phyloP scores from a whole-genome alignment of 2,797 vertebrate species.

The Hybognathus amarus region DNA sequence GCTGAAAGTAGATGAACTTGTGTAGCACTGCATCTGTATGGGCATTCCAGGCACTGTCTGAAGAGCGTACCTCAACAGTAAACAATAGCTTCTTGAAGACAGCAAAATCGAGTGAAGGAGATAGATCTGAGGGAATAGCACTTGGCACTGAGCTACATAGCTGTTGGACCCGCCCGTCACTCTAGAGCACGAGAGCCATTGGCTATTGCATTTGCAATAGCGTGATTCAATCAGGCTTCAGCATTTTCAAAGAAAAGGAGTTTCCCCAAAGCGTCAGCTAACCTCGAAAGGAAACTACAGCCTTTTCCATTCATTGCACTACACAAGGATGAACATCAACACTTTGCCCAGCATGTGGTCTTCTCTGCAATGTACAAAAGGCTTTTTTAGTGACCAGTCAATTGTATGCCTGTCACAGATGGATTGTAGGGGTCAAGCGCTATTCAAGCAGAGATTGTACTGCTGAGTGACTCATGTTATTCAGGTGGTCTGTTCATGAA shows the following conservation, averaged over 20 bases:
- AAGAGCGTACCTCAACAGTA: not conserved
- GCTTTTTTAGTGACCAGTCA: conserved; percentile 34
- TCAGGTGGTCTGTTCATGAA: conserved; percentile 33
- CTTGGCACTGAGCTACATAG: not conserved
- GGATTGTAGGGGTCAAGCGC: conserved; percentile 37
- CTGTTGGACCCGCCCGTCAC: too few relatives aligned
- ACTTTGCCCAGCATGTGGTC: conserved; percentile 12
- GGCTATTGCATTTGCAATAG: too few relatives aligned
- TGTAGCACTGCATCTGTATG: not conserved
- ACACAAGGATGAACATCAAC: conserved; percentile 14
- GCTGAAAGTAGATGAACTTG: not conserved
- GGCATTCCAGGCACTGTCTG: not conserved
- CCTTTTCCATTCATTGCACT: conserved; percentile 20
- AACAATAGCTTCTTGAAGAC: not conserved
- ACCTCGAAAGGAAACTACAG: not conserved
- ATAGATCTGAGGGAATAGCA: not conserved
- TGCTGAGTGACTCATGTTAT: conserved; percentile 32
- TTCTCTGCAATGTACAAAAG: conserved; percentile 38
- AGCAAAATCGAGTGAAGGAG: not conserved
- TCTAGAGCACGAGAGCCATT: too few relatives aligned
- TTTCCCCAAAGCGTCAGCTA: not conserved
- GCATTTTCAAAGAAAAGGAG: not conserved
- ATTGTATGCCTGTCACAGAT: conserved; percentile 31
- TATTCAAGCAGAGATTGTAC: conserved; percentile 38
- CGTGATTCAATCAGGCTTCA: not conserved